These are phyloP conservation scores for Acridotheres tristis DNA, from an alignment of 2,797 vertebrate genomes.

Conservation along the genomic window DNA sequence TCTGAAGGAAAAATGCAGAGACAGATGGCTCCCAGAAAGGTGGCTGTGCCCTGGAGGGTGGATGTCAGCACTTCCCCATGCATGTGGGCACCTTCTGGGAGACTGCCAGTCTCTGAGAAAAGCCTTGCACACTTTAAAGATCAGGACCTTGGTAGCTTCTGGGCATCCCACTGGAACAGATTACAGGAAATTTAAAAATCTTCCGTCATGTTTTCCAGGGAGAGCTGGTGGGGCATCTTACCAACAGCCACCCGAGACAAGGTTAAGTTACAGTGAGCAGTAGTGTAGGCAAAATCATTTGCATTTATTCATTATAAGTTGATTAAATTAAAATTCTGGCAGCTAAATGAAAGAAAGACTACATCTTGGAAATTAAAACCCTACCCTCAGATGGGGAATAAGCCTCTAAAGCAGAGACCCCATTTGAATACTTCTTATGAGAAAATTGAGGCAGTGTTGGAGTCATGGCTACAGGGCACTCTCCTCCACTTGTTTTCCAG, in stretches of 20 bases:
- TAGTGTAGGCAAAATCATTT: neutral
- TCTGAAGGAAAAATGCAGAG: neutral
- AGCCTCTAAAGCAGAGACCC: neutral
- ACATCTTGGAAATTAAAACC: neutral
- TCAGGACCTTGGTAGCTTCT: neutral
- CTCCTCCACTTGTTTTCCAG: neutral
- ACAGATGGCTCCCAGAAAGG: accelerated
- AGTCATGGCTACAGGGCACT: neutral
- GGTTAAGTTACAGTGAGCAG: neutral
- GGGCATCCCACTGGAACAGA: neutral
- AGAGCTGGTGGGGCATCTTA: neutral
- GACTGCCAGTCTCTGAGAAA: constrained; percentile 15
- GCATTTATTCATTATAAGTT: constrained; percentile 2
- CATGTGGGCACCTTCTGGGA: neutral
- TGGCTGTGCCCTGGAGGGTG: neutral
- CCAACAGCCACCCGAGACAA: neutral
- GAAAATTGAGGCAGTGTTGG: neutral
- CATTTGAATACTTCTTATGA: constrained; percentile 17
- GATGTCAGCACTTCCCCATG: neutral
- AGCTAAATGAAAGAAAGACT: constrained; percentile 20
- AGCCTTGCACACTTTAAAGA: neutral
- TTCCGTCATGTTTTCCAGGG: constrained; percentile 7
- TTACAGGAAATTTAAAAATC: neutral
- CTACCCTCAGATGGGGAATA: neutral
- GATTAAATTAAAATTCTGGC: constrained; percentile 29